A percentile compares a stretch with the other conserved stretches of the same genome.
Evolutionary conservation across 2,888 invertebrate species (phyloP).

Genomic region (Dasysyrphus tricinctus): DNA sequence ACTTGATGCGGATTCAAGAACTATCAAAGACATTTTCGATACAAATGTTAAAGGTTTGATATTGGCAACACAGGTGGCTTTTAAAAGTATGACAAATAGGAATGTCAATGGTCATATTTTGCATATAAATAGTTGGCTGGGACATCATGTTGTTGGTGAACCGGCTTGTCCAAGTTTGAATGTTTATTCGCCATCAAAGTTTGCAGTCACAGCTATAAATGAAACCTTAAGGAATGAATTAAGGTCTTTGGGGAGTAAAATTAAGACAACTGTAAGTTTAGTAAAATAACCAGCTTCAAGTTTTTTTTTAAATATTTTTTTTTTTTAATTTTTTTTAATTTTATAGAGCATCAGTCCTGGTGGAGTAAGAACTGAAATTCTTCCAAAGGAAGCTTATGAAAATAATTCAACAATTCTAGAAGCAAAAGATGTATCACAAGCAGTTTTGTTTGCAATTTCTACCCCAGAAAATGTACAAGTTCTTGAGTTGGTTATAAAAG

Average conservation of each 20-base stretch:
- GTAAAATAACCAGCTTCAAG: neutral
- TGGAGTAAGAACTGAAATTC: slow-evolving; percentile 67
- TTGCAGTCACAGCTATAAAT: slow-evolving; percentile 78
- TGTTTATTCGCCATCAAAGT: slow-evolving; percentile 77
- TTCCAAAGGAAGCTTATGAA: slow-evolving; percentile 41
- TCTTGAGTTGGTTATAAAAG: slow-evolving; percentile 60
- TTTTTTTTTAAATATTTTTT: neutral
- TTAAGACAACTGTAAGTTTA: slow-evolving; percentile 75
- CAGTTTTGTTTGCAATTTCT: slow-evolving; percentile 71
- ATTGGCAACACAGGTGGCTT: slow-evolving; percentile 83
- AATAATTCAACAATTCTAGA: slow-evolving; percentile 31
- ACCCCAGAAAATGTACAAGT: slow-evolving; percentile 76
- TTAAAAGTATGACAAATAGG: slow-evolving; percentile 83
- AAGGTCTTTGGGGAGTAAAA: slow-evolving; percentile 54
- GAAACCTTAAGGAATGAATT: slow-evolving; percentile 78
- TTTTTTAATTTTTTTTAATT: neutral
- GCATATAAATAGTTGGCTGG: slow-evolving; percentile 54
- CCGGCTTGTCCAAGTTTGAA: slow-evolving; percentile 78
- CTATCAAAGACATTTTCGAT: slow-evolving; percentile 81
- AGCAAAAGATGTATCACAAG: slow-evolving; percentile 74
- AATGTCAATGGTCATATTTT: slow-evolving; percentile 77
- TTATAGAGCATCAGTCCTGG: slow-evolving; percentile 75
- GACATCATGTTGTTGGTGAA: slow-evolving; percentile 68
- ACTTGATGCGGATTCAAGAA: slow-evolving; percentile 75
- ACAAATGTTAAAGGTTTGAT: slow-evolving; percentile 83